These are phyloP conservation scores for Nematolebias whitei DNA, from an alignment of 2,113 vertebrate species.

Conservation along the genomic window DNA sequence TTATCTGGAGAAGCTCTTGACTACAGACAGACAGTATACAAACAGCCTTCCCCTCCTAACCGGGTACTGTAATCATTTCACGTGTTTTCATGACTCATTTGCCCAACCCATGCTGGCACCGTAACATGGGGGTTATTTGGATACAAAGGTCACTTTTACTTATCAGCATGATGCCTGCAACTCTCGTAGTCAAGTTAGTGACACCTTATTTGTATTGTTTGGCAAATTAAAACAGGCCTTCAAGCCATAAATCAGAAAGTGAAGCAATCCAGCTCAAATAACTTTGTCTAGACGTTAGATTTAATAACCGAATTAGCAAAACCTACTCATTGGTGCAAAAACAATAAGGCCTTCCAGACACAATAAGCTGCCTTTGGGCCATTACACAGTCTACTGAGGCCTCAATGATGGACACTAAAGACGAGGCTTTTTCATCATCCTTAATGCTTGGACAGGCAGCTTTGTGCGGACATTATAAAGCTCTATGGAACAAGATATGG, in stretches of 20 bases:
- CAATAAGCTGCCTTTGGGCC: constrained; percentile 11
- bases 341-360: constrained; percentile 7
- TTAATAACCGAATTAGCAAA: constrained; percentile 20
- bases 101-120: constrained; percentile 32
- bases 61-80: constrained; percentile 18
- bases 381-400: constrained; percentile 9
- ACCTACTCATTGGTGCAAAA: not conserved
- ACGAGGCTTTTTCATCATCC: constrained; percentile 23
- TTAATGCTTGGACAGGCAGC: constrained; percentile 47
- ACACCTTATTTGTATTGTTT: not conserved
- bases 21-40: not conserved
- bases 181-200: not conserved
- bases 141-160: constrained; percentile 64
- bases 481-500: constrained; percentile 54
- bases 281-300: constrained; percentile 61
- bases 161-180: constrained; percentile 18
- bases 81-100: constrained; percentile 30
- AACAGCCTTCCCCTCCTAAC: not conserved
- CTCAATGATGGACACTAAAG: constrained; percentile 27
- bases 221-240: constrained; percentile 27
- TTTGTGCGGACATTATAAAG: constrained; percentile 52
- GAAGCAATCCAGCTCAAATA: constrained; percentile 28
- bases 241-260: constrained; percentile 44
- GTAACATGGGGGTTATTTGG: constrained; percentile 18
- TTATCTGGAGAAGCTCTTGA: constrained; percentile 11